Conservation (phyloP, 2,797 vertebrate species). For the Ceryle rudis region DNA sequence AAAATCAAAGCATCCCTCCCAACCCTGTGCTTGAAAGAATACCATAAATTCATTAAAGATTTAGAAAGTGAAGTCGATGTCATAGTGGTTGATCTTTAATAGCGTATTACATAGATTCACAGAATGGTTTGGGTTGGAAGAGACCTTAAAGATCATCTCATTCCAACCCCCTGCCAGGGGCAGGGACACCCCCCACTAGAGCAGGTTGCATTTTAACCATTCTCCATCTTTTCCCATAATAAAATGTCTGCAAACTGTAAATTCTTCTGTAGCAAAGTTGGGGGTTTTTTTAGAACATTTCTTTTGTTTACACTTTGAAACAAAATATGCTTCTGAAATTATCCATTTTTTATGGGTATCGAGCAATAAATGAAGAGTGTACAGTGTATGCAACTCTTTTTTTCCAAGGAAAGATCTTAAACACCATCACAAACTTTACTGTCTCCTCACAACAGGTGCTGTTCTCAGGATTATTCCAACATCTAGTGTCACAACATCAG, state of each 20-base stretch:
- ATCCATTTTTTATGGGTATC: neutral
- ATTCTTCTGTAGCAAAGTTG: neutral
- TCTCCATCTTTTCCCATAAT: neutral
- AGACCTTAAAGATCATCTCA: too few relatives aligned
- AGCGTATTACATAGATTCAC: neutral
- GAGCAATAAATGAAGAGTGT: neutral
- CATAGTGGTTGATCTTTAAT: neutral
- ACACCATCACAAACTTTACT: accelerated
- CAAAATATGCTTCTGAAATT: neutral
- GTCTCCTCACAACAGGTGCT: neutral
- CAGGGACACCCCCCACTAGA: too few relatives aligned
- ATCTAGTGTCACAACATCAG: neutral
- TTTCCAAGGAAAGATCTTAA: neutral
- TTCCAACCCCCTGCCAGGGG: too few relatives aligned
- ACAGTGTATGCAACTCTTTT: accelerated
- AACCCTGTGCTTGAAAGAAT: neutral
- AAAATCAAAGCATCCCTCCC: neutral
- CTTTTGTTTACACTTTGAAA: neutral
- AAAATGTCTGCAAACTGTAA: neutral
- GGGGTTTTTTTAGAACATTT: neutral
- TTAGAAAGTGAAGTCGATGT: neutral
- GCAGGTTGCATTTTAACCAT: neutral
- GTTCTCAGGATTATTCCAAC: neutral
- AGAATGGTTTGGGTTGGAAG: neutral
- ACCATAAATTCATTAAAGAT: neutral